Percentiles rank a stretch among this genome's conserved stretches.
phyloP scores from a whole-genome alignment of 2,888 invertebrate species.

The Lissonota sp. region DNA sequence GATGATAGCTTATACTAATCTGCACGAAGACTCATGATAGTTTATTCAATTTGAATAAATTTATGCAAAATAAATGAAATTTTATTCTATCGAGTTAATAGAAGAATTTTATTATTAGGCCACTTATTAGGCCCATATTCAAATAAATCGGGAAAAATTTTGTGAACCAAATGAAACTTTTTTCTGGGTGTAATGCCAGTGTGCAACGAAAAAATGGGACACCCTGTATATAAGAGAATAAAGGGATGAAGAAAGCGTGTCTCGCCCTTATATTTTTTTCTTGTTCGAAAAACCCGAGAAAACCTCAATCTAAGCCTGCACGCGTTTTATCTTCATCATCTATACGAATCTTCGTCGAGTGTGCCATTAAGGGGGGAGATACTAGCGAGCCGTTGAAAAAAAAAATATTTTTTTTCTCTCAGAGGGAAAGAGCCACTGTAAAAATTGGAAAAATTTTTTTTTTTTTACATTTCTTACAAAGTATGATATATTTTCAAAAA shows the following conservation, averaged over 20 bases:
- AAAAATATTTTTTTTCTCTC: not conserved
- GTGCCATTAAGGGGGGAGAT: constrained; percentile 1
- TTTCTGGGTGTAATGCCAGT: no score
- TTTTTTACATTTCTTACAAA: not conserved
- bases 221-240: constrained; percentile 12
- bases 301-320: constrained; percentile 13
- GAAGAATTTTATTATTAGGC: not conserved
- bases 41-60: no score
- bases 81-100: no score
- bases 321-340: constrained; percentile 55
- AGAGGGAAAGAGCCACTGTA: not conserved
- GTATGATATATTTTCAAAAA: not conserved
- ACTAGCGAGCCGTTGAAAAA: not conserved
- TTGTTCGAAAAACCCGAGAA: constrained; percentile 19
- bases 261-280: constrained; percentile 28
- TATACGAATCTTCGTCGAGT: constrained; percentile 46
- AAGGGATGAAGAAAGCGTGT: constrained; percentile 31
- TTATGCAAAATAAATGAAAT: no score
- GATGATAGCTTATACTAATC: no score
- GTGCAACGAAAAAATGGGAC: not conserved
- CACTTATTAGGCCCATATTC: no score
- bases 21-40: no score
- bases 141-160: no score
- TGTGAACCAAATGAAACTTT: no score
- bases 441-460: constrained; percentile 2